These are phyloP conservation scores for Apogon hyalosoma DNA, from an alignment of 2,797 vertebrate species.

Conservation along the genomic window DNA sequence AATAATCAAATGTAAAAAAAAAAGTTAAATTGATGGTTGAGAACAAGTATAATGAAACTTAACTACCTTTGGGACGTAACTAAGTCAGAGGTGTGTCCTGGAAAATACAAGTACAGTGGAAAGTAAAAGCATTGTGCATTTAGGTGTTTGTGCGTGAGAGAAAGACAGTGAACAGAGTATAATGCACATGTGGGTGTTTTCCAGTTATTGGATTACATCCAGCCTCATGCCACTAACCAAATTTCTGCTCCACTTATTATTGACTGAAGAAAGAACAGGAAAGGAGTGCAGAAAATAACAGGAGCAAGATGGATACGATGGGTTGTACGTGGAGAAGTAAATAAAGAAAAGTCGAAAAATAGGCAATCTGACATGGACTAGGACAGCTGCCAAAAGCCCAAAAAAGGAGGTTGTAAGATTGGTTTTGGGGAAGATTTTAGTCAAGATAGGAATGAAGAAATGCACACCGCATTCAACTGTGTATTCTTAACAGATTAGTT, in stretches of 20 bases:
- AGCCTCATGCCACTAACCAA: constrained; percentile 69
- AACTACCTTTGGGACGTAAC: constrained; percentile 14
- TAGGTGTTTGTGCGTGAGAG: constrained; percentile 1
- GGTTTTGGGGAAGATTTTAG: constrained; percentile 24
- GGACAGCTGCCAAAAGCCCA: constrained; percentile 30
- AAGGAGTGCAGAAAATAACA: constrained; percentile 43
- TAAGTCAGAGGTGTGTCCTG: constrained; percentile 26
- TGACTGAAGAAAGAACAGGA: constrained; percentile 61
- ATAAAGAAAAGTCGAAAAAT: constrained; percentile 46
- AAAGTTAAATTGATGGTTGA: constrained; percentile 32
- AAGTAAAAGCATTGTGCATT: constrained; percentile 20
- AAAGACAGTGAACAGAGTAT: constrained; percentile 30
- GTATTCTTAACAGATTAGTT: constrained; percentile 11
- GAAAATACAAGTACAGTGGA: constrained; percentile 20
- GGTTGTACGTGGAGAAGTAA: constrained; percentile 29
- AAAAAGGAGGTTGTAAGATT: constrained; percentile 38
- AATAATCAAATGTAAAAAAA: constrained; percentile 34
- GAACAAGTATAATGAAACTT: constrained; percentile 33
- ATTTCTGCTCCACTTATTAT: constrained; percentile 69
- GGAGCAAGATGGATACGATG: constrained; percentile 37
- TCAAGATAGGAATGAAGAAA: constrained; percentile 24
- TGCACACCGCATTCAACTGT: neutral
- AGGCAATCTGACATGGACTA: constrained; percentile 37
- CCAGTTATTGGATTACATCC: constrained; percentile 71
- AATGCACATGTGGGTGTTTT: constrained; percentile 62